phyloP scores from a whole-genome alignment of 2,888 invertebrate genomes.

The Thereva unica region DNA sequence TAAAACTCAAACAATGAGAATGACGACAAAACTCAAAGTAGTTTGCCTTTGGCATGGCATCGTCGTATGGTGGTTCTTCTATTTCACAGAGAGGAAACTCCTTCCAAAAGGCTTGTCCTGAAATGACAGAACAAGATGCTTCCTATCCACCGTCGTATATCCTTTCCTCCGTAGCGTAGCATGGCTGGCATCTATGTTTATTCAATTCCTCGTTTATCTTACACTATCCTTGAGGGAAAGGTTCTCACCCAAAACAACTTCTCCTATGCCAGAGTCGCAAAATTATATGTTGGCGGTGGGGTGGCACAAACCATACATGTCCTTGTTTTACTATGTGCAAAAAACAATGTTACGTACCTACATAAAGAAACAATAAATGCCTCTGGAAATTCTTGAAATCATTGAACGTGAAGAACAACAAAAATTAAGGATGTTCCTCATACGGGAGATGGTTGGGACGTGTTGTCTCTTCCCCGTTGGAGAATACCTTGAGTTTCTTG shows the following conservation, averaged over 20 bases:
- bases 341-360: constrained; percentile 12
- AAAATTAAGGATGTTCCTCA: constrained; percentile 32
- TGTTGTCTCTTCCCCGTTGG: constrained; percentile 19
- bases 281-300: background rate
- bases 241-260: constrained; percentile 8
- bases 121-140: constrained; percentile 35
- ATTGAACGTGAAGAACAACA: constrained; percentile 36
- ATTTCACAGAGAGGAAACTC: constrained; percentile 22
- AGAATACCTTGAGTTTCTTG: constrained; percentile 10
- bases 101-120: constrained; percentile 11
- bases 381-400: constrained; percentile 38
- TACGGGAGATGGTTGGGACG: constrained; percentile 28
- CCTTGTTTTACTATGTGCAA: constrained; percentile 16
- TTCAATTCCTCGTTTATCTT: constrained; percentile 31
- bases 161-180: background rate
- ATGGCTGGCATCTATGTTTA: constrained; percentile 29
- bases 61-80: constrained; percentile 23
- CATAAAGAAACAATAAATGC: constrained; percentile 38
- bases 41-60: constrained; percentile 17
- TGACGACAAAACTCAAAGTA: constrained; percentile 21
- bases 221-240: background rate
- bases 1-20: constrained; percentile 47
- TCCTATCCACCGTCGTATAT: constrained; percentile 25
- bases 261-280: background rate
- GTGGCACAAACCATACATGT: background rate